phyloP scores from a whole-genome alignment of 2,113 vertebrate genomes.

The Zeus faber region DNA sequence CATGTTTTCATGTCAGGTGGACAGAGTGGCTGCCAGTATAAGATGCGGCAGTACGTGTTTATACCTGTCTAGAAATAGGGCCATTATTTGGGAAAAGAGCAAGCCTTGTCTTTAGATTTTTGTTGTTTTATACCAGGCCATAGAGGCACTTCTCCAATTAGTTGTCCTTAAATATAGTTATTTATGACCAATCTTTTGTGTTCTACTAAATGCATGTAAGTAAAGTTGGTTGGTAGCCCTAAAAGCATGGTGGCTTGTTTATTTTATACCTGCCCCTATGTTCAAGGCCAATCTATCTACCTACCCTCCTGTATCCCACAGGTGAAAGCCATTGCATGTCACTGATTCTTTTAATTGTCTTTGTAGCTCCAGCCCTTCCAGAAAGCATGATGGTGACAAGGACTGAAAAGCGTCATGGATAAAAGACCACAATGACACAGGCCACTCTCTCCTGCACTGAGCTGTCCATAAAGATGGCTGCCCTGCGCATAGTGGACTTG shows the following conservation, averaged over 20 bases:
- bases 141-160: too few relatives aligned
- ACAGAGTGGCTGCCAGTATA: too few relatives aligned
- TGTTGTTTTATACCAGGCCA: not conserved
- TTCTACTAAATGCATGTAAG: too few relatives aligned
- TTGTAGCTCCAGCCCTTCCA: slow-evolving; percentile 24
- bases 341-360: slow-evolving; percentile 9
- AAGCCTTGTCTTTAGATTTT: not conserved
- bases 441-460: slow-evolving; percentile 71
- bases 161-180: too few relatives aligned
- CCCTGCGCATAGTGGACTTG: slow-evolving; percentile 79
- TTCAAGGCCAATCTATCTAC: slow-evolving; percentile 19
- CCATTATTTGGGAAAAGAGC: not conserved
- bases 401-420: slow-evolving; percentile 61
- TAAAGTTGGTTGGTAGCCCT: too few relatives aligned
- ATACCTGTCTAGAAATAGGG: not conserved
- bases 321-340: slow-evolving; percentile 32
- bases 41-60: not conserved
- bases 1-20: slow-evolving; percentile 4
- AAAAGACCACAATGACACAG: slow-evolving; percentile 82
- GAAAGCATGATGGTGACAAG: slow-evolving; percentile 18
- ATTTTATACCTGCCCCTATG: slow-evolving; percentile 1
- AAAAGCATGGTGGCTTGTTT: too few relatives aligned
- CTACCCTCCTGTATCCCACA: slow-evolving; percentile 22
- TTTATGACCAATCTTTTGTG: too few relatives aligned
- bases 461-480: slow-evolving; percentile 79